phyloP scores from a whole-genome alignment of 2,113 vertebrate species.

The Mormoops blainvillei region DNA sequence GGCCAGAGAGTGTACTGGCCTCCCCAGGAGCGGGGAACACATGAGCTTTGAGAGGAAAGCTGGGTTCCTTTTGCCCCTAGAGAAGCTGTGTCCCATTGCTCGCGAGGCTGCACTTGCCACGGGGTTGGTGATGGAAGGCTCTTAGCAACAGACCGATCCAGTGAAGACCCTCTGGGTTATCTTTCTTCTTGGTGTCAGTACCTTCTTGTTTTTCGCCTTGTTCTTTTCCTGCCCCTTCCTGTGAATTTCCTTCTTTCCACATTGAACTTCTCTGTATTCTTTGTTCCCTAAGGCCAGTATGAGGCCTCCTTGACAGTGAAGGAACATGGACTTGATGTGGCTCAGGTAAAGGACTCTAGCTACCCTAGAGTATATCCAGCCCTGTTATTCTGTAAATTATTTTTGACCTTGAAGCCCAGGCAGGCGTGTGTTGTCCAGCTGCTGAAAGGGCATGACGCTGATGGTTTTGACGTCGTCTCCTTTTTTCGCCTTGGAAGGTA shows the following conservation, averaged over 20 bases:
- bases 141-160: background rate
- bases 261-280: background rate
- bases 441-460: background rate
- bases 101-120: background rate
- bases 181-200: background rate
- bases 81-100: background rate
- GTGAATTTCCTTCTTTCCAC: background rate
- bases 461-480: conserved; percentile 23
- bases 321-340: background rate
- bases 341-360: background rate
- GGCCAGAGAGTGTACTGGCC: background rate
- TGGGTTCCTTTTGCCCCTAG: background rate
- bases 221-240: background rate
- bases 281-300: background rate
- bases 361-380: background rate
- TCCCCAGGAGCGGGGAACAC: background rate
- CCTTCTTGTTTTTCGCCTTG: background rate
- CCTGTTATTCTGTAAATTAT: background rate
- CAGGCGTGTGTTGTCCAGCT: background rate
- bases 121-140: background rate
- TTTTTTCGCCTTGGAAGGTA: conserved; percentile 82
- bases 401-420: conserved; percentile 1
- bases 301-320: background rate
- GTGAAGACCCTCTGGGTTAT: background rate
- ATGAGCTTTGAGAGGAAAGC: background rate